Percentiles rank a stretch among this genome's conserved stretches.
These are phyloP conservation scores for Clarias fuscus DNA, from an alignment of 2,797 vertebrate species.

Conservation along the genomic window DNA sequence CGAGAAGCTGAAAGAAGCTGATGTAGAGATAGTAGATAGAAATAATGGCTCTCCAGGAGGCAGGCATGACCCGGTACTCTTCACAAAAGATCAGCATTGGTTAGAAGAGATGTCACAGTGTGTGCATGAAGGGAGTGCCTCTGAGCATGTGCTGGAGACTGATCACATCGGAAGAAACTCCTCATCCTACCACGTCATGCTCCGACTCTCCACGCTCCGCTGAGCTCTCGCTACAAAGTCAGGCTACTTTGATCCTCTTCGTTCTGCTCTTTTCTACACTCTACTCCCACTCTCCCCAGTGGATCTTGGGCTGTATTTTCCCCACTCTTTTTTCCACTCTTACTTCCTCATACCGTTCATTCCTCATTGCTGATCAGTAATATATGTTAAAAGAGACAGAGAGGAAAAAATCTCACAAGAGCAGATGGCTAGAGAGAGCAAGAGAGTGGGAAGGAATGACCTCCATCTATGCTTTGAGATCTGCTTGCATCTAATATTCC, in stretches of 20 bases:
- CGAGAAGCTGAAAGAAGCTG: slow-evolving; percentile 4
- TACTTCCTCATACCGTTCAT: slow-evolving; percentile 8
- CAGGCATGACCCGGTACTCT: slow-evolving; percentile 22
- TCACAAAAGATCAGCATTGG: slow-evolving; percentile 25
- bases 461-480: slow-evolving; percentile 45
- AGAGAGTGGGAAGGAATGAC: slow-evolving; percentile 38
- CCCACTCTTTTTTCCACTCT: not conserved
- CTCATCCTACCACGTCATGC: slow-evolving; percentile 52
- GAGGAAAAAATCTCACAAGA: slow-evolving; percentile 7
- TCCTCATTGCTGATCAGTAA: slow-evolving; percentile 29
- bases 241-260: slow-evolving; percentile 22
- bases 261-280: not conserved
- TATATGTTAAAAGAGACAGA: slow-evolving; percentile 10
- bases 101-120: slow-evolving; percentile 34
- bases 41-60: slow-evolving; percentile 22
- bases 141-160: slow-evolving; percentile 39
- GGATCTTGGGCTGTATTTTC: slow-evolving; percentile 11
- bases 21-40: slow-evolving; percentile 13
- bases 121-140: slow-evolving; percentile 34
- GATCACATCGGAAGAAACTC: slow-evolving; percentile 56
- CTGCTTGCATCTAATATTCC: slow-evolving; percentile 47
- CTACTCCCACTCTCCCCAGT: slow-evolving; percentile 2
- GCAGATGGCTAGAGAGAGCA: slow-evolving; percentile 2
- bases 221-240: slow-evolving; percentile 31
- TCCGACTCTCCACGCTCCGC: slow-evolving; percentile 41